Evolutionary conservation across 2,797 vertebrate species (phyloP).

Genomic region (Eulemur rubriventer): DNA sequence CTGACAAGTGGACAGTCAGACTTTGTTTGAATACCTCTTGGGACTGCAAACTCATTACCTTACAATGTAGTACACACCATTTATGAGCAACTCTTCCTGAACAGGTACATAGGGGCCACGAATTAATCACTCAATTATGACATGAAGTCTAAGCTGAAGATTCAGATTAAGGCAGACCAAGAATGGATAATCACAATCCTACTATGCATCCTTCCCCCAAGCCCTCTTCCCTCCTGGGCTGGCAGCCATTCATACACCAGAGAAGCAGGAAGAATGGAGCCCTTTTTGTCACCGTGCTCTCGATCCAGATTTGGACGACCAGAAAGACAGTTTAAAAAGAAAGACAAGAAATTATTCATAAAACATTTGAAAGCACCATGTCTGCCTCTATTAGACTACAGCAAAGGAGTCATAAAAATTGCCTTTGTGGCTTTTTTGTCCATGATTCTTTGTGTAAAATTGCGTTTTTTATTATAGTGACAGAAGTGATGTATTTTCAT

Average conservation of each 20-base stretch:
- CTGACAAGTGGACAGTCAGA: background rate
- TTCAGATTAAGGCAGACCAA: background rate
- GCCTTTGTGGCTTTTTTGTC: background rate
- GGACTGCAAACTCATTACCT: background rate
- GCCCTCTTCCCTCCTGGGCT: background rate
- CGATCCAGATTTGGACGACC: background rate
- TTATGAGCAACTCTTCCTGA: background rate
- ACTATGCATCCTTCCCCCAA: background rate
- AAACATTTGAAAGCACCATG: background rate
- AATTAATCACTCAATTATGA: background rate
- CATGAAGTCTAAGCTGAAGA: background rate
- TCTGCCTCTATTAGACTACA: conserved; percentile 17
- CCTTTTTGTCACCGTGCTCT: background rate
- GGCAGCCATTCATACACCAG: background rate
- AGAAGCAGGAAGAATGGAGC: background rate
- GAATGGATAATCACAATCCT: background rate
- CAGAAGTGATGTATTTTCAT: conserved; percentile 63
- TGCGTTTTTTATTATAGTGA: conserved; percentile 53
- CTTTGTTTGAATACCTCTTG: background rate
- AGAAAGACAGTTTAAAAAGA: background rate
- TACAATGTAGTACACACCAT: background rate
- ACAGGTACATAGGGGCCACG: background rate
- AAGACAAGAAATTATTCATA: conserved; percentile 26
- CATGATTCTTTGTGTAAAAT: conserved; percentile 50
- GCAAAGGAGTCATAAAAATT: conserved; percentile 22